A percentile compares a stretch with the other conserved stretches of the same genome.
phyloP scores from a whole-genome alignment of 1,140 invertebrate genomes.

The Nomia melanderi region DNA sequence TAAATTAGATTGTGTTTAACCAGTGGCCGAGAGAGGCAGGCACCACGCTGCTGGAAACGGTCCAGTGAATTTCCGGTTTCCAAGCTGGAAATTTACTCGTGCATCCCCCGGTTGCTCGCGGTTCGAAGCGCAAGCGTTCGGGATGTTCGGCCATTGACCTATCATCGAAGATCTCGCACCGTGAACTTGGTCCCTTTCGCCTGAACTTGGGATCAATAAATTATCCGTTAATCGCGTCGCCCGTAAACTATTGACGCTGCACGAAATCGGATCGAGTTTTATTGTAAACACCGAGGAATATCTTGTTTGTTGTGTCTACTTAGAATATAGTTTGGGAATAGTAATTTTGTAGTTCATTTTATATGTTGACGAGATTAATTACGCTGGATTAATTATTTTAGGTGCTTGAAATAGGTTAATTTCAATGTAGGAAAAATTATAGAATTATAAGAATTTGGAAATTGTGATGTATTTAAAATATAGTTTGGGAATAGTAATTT shows the following conservation, averaged over 20 bases:
- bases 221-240: not conserved
- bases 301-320: too few relatives aligned
- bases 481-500: too few relatives aligned
- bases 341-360: too few relatives aligned
- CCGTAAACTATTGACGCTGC: not conserved
- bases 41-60: conserved; percentile 40
- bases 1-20: conserved; percentile 60
- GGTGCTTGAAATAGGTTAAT: too few relatives aligned
- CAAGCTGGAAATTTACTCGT: conserved; percentile 44
- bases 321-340: too few relatives aligned
- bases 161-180: conserved; percentile 8
- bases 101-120: conserved; percentile 1
- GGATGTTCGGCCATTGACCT: not conserved
- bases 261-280: too few relatives aligned
- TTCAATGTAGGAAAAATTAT: too few relatives aligned
- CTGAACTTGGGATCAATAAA: not conserved
- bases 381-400: too few relatives aligned
- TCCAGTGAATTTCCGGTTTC: conserved; percentile 37
- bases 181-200: not conserved
- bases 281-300: too few relatives aligned
- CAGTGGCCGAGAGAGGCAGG: conserved; percentile 20
- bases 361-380: too few relatives aligned
- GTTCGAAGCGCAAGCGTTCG: not conserved
- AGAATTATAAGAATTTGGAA: too few relatives aligned
- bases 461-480: too few relatives aligned